A percentile compares a stretch with the other conserved stretches of the same genome.
Conservation (phyloP, 2,888 invertebrate species). For the Leptarthrus brevirostris region DNA sequence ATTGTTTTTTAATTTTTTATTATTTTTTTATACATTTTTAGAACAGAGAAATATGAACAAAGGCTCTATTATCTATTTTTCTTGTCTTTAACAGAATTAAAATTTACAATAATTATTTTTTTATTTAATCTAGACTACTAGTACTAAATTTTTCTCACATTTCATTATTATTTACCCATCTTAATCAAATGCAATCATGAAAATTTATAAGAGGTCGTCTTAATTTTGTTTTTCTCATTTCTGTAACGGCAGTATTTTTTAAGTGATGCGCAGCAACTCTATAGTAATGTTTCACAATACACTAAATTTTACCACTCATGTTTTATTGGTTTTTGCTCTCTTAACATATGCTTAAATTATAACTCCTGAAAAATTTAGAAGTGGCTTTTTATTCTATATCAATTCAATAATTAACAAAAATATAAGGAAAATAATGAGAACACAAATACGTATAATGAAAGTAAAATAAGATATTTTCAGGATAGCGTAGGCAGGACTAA, state of each 20-base stretch:
- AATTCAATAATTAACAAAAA: too few relatives aligned
- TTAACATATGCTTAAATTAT: conserved; percentile 15
- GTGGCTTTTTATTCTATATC: background rate
- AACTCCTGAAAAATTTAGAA: background rate
- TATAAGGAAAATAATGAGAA: too few relatives aligned
- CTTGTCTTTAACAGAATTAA: conserved; percentile 37
- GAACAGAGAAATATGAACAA: conserved; percentile 52
- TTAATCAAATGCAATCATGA: conserved; percentile 28
- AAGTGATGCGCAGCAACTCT: conserved; percentile 54
- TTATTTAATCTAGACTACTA: conserved; percentile 31
- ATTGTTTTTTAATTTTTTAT: too few relatives aligned
- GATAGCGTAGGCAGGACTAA: too few relatives aligned
- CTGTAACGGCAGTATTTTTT: conserved; percentile 55
- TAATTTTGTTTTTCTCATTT: conserved; percentile 42
- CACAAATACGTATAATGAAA: too few relatives aligned
- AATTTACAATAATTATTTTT: conserved; percentile 43
- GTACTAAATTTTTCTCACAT: conserved; percentile 21
- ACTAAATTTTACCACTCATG: conserved; percentile 19
- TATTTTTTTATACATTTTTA: conserved; percentile 46
- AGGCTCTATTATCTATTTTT: conserved; percentile 44
- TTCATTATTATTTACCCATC: conserved; percentile 22
- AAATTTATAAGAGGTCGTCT: conserved; percentile 16
- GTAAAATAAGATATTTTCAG: too few relatives aligned
- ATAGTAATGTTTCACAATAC: conserved; percentile 3
- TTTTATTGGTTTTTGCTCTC: conserved; percentile 16